A percentile compares a stretch with the other conserved stretches of the same genome.
Evolutionary conservation across 2,797 vertebrate genomes (phyloP).

Genomic region (Nasua narica): DNA sequence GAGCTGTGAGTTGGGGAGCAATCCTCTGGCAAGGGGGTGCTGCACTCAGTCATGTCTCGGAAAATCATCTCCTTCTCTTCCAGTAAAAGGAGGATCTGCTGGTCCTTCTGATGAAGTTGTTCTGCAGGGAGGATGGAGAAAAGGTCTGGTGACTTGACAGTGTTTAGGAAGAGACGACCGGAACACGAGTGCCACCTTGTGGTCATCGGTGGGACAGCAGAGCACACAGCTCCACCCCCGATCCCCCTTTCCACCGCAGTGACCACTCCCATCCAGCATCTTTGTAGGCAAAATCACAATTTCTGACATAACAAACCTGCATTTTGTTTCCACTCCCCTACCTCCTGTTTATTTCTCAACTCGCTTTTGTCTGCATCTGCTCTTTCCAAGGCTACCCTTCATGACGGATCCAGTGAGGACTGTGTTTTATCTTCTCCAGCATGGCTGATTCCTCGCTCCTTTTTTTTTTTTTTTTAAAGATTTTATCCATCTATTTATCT

Average conservation of each 20-base stretch:
- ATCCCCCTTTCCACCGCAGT: not conserved
- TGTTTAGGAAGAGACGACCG: rapidly evolving
- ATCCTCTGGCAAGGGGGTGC: slow-evolving; percentile 83
- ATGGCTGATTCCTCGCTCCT: not conserved
- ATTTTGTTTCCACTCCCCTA: not conserved
- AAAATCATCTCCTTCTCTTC: slow-evolving; percentile 96
- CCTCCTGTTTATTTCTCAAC: not conserved
- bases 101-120: slow-evolving; percentile 93
- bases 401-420: not conserved
- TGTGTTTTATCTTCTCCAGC: not conserved
- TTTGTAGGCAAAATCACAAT: not conserved
- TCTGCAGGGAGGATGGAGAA: slow-evolving; percentile 82
- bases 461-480: not conserved
- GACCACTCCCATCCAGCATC: not conserved
- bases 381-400: not conserved
- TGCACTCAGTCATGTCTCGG: slow-evolving; percentile 90
- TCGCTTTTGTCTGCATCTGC: not conserved
- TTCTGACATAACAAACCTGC: not conserved
- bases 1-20: slow-evolving; percentile 71
- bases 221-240: too few relatives aligned
- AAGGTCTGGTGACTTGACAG: not conserved
- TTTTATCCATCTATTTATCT: not conserved
- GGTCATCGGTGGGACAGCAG: slow-evolving; percentile 6
- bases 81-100: slow-evolving; percentile 92
- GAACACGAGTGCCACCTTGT: slow-evolving; percentile 73